Evolutionary conservation across 2,888 invertebrate species (phyloP), one percentile per base, ranked within the genome.

Genomic region (Labia minor): DNA sequence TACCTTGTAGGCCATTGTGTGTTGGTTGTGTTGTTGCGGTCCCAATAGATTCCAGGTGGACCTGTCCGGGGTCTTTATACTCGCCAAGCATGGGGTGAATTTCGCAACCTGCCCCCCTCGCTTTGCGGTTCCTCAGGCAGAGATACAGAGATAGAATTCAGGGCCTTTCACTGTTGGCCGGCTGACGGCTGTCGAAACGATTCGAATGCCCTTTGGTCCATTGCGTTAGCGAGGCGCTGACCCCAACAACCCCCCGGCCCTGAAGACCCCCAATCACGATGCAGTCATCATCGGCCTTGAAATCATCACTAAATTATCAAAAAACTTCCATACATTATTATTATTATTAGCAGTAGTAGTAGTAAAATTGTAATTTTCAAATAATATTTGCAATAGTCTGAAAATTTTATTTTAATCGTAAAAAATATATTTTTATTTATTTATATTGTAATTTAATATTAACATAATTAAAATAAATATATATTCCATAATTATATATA

Each of bases 51-150:
- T 49, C 6, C 16, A 11, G 49, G 6, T 49, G 14, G 16, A 49
- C 49, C 16, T 8, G 49, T 3, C 49, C 49, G n/a, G 33, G 49
- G 49, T 49, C 26, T 26, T 49, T 49, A 49, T 49, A 49, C 16
- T 49, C 49, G 2, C n/a, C 2, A n/a, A 49, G 49, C 49, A 8
- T 49, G 49, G 49, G 49, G 49, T n/a, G 3, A 14, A 11, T 49
- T 49, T 49, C 49, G 49, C 49, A 49, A 49, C 8, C 14, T 14
- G 49, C 49, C 49, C 49, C 49, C 49, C 49, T 49, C 49, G 49
- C 49, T 16, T 49, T 49, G 49, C 49, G 49, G 49, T 49, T 49
- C 49, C 49, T 49, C 49, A 16, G 49, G 49, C 49, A 49, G n/a
- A 49, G 49, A 49, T 11, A 49, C n/a, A 49, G 14, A 49, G 49